Base-by-base conservation (phyloP, 2,113 vertebrate genomes). In the Pogonocichla stellata region DNA sequence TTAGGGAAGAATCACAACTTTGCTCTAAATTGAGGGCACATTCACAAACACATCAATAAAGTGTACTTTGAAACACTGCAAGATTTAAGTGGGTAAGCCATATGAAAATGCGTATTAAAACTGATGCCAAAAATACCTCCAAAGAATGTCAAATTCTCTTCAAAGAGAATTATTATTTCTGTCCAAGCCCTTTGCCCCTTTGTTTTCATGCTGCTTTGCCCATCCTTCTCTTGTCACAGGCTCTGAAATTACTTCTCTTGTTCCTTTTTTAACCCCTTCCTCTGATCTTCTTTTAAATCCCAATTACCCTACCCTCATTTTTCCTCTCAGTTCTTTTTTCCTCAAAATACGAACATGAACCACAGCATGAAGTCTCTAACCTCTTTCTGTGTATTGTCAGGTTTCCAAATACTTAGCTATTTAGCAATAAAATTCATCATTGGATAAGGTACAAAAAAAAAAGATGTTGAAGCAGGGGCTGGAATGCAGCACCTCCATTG, bases 151-250 rank as follows among this genome's bases (percentile, higher is more conserved):
- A 95, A 95, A 79, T 62, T 77, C 70, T 91, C 91, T 96, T 95
- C 93, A 94, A 93, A 97, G 84, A 89, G 75, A 93, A 90, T 48
- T 87, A 75, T 90, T 94, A 95, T 83, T 93, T 40, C 73, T 91
- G 29, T 61, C 58, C 86, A 73, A 61, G 66, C 65, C 78, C 48
- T 89, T 89, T 92, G 53, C 73, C 80, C 89, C 58, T 82, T 78
- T 79, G 47, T 86, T 95, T 89, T 96, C 75, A 83, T 88, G 75
- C 58, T 94, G 15, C 45, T 90, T 90, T 82, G 40, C 58, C 75
- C 62, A 66, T 78, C 54, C 20, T 81, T 79, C 71, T 88, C n/a
- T 81, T 70, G 50, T 85, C 66, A 72, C 53, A 50, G 73, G 70
- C 56, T 79, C 60, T 82, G 77, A 89, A 86, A 95, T 74, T 1